Conservation (phyloP, 2,888 invertebrate species). For the Romanomermis culicivorax region DNA sequence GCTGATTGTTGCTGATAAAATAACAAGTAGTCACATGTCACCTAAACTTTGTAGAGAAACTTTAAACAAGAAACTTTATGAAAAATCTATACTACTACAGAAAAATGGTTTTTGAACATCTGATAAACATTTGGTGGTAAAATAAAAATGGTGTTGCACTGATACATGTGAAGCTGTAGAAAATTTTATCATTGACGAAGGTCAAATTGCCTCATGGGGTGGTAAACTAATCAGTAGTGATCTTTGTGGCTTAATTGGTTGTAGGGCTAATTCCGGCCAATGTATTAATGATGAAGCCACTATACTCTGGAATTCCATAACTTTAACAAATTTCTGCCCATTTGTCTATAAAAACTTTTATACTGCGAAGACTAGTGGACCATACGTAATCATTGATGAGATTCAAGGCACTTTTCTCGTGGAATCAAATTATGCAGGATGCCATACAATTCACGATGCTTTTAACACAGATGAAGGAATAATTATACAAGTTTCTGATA, state of each 20-base stretch:
- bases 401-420: not conserved
- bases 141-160: not conserved
- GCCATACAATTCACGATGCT: not conserved
- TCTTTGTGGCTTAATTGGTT: not conserved
- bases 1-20: not conserved
- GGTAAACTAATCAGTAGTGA: not conserved
- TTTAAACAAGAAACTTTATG: no score
- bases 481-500: not conserved
- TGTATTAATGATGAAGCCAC: not conserved
- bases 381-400: not conserved
- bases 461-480: not conserved
- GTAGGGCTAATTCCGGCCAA: not conserved
- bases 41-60: no score
- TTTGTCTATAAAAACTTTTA: not conserved
- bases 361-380: not conserved
- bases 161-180: not conserved
- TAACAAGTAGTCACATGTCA: no score
- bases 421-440: not conserved
- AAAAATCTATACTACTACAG: not conserved
- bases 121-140: not conserved
- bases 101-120: not conserved
- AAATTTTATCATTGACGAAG: not conserved
- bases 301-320: not conserved
- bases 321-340: not conserved
- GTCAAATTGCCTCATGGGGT: not conserved